Conservation (phyloP, 2,888 invertebrate genomes). For the Aquatica leii region DNA sequence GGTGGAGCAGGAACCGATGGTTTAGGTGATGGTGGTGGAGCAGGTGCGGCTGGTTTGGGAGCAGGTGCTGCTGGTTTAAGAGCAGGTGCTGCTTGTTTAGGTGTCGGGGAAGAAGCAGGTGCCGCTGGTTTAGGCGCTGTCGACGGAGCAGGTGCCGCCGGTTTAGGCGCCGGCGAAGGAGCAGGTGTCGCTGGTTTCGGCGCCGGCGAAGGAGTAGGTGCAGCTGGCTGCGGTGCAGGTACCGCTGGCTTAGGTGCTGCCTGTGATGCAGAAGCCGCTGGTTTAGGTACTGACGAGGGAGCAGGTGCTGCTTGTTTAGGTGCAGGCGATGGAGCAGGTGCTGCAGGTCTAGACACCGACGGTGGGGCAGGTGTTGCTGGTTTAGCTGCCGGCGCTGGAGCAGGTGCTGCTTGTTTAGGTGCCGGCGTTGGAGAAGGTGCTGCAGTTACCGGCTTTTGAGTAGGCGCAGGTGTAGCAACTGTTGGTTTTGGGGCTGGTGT, state of each 20-base stretch:
- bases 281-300: too few relatives aligned
- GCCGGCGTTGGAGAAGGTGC: constrained; percentile 37
- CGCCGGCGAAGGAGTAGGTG: constrained; percentile 19
- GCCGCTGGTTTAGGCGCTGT: constrained; percentile 13
- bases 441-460: constrained; percentile 23
- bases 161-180: not conserved
- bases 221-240: constrained; percentile 22
- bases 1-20: too few relatives aligned
- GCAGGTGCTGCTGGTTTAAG: constrained; percentile 24
- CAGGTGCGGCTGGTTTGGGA: constrained; percentile 8
- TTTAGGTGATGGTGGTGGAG: too few relatives aligned
- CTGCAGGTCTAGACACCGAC: too few relatives aligned
- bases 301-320: constrained; percentile 20
- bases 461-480: constrained; percentile 10
- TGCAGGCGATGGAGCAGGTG: constrained; percentile 16
- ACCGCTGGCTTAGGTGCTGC: not conserved
- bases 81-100: constrained; percentile 34
- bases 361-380: constrained; percentile 16
- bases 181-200: not conserved
- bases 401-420: constrained; percentile 31
- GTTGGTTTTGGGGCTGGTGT: constrained; percentile 14
- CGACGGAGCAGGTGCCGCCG: not conserved
- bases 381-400: constrained; percentile 27
- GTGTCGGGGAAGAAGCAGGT: constrained; percentile 43
- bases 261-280: constrained; percentile 1